Conservation (phyloP, 2,888 invertebrate genomes). For the Andrena bicolor region DNA sequence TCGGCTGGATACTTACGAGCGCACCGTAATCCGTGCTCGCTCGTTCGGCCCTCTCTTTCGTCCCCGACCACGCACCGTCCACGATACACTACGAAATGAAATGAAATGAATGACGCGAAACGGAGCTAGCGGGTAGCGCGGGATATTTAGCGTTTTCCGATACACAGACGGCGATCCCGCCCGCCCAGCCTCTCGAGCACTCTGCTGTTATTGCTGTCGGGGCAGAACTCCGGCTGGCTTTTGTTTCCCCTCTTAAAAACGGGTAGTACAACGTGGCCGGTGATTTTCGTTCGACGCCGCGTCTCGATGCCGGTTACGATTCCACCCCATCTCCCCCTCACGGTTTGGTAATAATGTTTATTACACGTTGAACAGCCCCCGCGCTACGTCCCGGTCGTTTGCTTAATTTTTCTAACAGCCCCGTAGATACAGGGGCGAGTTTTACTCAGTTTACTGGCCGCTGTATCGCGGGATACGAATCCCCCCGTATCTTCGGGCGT, state of each 20-base stretch:
- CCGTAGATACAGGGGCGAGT: background rate
- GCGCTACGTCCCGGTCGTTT: slow-evolving; percentile 18
- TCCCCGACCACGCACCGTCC: background rate
- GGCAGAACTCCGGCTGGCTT: slow-evolving; percentile 33
- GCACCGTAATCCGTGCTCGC: slow-evolving; percentile 13
- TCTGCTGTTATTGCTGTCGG: slow-evolving; percentile 61
- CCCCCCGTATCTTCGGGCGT: background rate
- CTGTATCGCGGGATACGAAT: slow-evolving; percentile 1
- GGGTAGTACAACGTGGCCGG: slow-evolving; percentile 41
- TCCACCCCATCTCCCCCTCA: background rate
- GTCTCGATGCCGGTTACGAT: slow-evolving; percentile 22
- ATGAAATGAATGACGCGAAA: slow-evolving; percentile 80
- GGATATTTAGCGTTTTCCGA: slow-evolving; percentile 82
- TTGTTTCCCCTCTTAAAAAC: slow-evolving; percentile 64
- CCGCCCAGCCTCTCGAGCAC: slow-evolving; percentile 39
- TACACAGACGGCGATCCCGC: slow-evolving; percentile 58
- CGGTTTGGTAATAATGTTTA: slow-evolving; percentile 46
- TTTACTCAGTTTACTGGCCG: slow-evolving; percentile 5
- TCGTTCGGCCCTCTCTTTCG: slow-evolving; percentile 5
- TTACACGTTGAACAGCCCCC: slow-evolving; percentile 25
- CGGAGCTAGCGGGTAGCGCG: slow-evolving; percentile 69
- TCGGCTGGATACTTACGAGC: slow-evolving; percentile 15
- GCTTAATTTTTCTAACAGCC: slow-evolving; percentile 54
- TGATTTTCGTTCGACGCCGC: slow-evolving; percentile 45
- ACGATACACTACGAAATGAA: slow-evolving; percentile 70